These are phyloP conservation scores for Felis chaus DNA, from an alignment of 2,113 vertebrate genomes.

Conservation along the genomic window DNA sequence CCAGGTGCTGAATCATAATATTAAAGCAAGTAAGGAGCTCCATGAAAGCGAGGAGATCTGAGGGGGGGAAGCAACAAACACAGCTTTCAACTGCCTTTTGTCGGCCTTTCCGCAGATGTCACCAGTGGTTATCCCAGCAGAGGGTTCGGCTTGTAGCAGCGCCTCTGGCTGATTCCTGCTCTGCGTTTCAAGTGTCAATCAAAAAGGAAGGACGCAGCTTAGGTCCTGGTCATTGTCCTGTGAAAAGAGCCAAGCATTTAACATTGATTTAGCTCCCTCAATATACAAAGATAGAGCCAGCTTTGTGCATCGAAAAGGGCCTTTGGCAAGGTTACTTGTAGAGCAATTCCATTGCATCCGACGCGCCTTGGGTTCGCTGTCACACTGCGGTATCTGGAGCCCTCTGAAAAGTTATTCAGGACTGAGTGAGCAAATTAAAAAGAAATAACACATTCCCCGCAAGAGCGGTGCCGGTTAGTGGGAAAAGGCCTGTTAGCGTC, in stretches of 20 bases:
- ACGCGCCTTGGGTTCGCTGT: constrained; percentile 93
- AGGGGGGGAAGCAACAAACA: constrained; percentile 93
- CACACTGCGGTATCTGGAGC: constrained; percentile 92
- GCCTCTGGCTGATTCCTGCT: constrained; percentile 97
- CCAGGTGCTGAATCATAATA: constrained; percentile 97
- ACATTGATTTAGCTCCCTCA: constrained; percentile 97
- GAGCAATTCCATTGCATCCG: constrained; percentile 91
- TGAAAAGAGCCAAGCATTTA: constrained; percentile 97
- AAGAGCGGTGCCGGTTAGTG: constrained; percentile 85
- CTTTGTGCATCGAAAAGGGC: constrained; percentile 93
- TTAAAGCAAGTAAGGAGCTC: constrained; percentile 93
- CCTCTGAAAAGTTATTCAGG: constrained; percentile 90
- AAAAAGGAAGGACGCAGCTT: constrained; percentile 94
- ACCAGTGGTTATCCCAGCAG: constrained; percentile 98
- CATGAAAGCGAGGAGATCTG: constrained; percentile 93
- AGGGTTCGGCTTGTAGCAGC: constrained; percentile 96
- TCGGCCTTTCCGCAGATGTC: constrained; percentile 98
- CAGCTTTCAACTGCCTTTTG: constrained; percentile 99
- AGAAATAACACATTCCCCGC: constrained; percentile 87
- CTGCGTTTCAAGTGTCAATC: constrained; percentile 99
- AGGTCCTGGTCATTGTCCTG: constrained; percentile 98
- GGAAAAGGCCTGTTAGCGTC: constrained; percentile 83
- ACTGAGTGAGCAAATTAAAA: constrained; percentile 91
- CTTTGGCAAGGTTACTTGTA: constrained; percentile 99
- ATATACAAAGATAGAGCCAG: constrained; percentile 95